Base-by-base conservation (phyloP, 2,888 invertebrate genomes). In the Cordilura impudica region DNA sequence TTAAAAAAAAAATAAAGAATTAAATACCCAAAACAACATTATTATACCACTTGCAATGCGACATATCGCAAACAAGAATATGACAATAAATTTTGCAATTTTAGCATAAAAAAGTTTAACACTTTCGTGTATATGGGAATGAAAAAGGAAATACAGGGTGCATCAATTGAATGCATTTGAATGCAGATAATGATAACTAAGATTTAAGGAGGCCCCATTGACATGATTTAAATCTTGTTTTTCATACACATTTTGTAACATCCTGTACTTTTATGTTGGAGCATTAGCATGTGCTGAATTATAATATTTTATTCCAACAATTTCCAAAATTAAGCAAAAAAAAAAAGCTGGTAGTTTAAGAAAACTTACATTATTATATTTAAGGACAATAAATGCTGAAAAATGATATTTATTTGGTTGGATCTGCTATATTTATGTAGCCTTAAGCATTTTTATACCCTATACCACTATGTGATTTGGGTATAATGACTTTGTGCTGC, bases 21-120 rank as follows among this genome's bases (percentile, higher is more conserved):
- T 78, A 72, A 76, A 76, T 71, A 60, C 58, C 53, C 67, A 45
- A 54, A 58, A 45, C 49, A 21, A 51, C 35, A 18, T 47, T 47
- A 65, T 69, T 70, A 47, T 63, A 60, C 58, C 70, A 66, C 75
- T 66, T 74, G 70, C 70, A 78, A 45, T 74, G 78, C 78, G 74
- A 74, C 78, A 78, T 56, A 69, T 69, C 47, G 23, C 69, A 69
- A 75, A 56, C 63, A 63, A 69, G 60, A 69, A 69, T 56, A 63
- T 54, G 61, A 39, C 45, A 54, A 75, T 61, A 61, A 66, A 70
- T 60, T 73, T 73, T 53, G 58, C 56, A 47, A 51, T 63, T 67
- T 56, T 45, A 56, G 69, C 72, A 69, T 35, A 53, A 66, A 71
- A 73, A 56, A 60, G 26, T 10, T 21, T 56, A 10, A 18, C 54